phyloP scores from a whole-genome alignment of 2,888 invertebrate species.

The Drosophila recens region DNA sequence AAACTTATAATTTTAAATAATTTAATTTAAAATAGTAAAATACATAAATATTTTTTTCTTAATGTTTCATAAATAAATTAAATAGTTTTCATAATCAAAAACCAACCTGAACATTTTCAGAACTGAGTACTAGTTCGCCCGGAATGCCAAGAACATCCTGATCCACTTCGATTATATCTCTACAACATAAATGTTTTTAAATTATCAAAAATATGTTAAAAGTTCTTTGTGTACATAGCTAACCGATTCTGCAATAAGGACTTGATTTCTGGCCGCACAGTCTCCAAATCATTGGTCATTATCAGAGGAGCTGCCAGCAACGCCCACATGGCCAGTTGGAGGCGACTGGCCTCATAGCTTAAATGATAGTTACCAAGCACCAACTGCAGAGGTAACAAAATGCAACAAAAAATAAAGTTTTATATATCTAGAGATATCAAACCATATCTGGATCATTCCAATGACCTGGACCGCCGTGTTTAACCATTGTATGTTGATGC shows the following conservation, averaged over 20 bases:
- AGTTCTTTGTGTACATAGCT: neutral
- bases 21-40: too few species aligned
- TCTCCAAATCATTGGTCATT: conserved; percentile 89
- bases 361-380: conserved; percentile 88
- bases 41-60: too few species aligned
- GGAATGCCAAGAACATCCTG: conserved; percentile 89
- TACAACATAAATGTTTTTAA: conserved; percentile 40
- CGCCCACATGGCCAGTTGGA: conserved; percentile 91
- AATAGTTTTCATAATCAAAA: neutral
- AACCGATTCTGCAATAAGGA: conserved; percentile 88
- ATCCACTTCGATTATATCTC: conserved; percentile 87
- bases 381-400: conserved; percentile 68
- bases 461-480: conserved; percentile 88
- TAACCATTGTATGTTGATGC: conserved; percentile 87
- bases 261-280: conserved; percentile 87
- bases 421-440: neutral
- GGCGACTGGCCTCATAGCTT: conserved; percentile 88
- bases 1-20: too few species aligned
- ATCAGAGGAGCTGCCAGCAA: conserved; percentile 90
- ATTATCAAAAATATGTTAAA: neutral
- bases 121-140: conserved; percentile 86
- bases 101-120: conserved; percentile 79
- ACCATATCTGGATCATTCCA: conserved; percentile 91
- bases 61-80: neutral
- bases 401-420: neutral